Conservation (phyloP, 2,797 vertebrate genomes). For the Streptopelia turtur region DNA sequence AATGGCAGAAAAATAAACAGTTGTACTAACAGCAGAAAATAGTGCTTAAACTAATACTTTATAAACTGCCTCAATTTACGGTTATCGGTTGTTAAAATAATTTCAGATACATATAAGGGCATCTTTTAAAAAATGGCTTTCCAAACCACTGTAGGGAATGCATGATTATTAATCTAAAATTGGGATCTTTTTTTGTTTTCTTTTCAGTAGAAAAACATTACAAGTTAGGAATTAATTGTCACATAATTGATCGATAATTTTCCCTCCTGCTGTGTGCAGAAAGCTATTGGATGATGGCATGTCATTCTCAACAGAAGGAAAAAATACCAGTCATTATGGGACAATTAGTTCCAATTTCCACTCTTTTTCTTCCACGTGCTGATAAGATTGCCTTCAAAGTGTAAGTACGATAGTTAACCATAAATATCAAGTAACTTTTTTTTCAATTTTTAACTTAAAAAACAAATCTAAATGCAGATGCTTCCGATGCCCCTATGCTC, state of each 20-base stretch:
- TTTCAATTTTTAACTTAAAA: conserved; percentile 7
- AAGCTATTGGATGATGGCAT: conserved; percentile 28
- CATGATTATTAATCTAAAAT: conserved; percentile 34
- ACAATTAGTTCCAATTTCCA: conserved; percentile 74
- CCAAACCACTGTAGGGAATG: neutral
- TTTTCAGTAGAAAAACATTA: conserved; percentile 32
- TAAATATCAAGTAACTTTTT: conserved; percentile 8
- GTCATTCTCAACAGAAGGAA: conserved; percentile 57
- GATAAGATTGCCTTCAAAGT: conserved; percentile 65
- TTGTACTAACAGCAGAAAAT: neutral
- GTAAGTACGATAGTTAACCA: conserved; percentile 31
- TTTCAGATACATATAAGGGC: neutral
- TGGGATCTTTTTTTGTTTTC: conserved; percentile 17
- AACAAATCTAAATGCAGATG: conserved; percentile 4
- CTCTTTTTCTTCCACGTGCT: conserved; percentile 42
- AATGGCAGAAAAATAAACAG: neutral
- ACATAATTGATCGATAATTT: conserved; percentile 69
- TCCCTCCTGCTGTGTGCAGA: conserved; percentile 52
- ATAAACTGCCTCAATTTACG: neutral
- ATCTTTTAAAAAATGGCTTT: conserved; percentile 18
- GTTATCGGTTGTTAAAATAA: neutral
- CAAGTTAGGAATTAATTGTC: conserved; percentile 66
- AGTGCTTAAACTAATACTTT: neutral
- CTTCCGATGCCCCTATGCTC: neutral
- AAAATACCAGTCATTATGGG: conserved; percentile 60